Conservation (phyloP, 2,888 invertebrate genomes). For the Caenorhabditis plicata region DNA sequence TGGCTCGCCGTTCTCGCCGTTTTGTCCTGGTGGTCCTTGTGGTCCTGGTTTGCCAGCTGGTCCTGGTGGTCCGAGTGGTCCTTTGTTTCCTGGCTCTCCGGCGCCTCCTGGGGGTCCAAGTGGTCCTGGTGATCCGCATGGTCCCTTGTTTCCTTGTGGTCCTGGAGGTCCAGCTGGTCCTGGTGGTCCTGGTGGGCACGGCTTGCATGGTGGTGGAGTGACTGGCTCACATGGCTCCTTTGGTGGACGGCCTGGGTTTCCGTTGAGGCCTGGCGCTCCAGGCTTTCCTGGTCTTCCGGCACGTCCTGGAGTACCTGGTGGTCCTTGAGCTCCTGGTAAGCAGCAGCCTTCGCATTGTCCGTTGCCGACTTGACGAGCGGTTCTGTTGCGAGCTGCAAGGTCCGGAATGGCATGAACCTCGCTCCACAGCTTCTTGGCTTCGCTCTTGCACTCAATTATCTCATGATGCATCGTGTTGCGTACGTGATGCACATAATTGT, state of each 20-base stretch:
- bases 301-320: slow-evolving; percentile 58
- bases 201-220: slow-evolving; percentile 65
- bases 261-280: slow-evolving; percentile 63
- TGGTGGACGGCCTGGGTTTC: slow-evolving; percentile 63
- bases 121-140: slow-evolving; percentile 45
- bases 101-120: slow-evolving; percentile 38
- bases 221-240: slow-evolving; percentile 60
- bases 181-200: slow-evolving; percentile 56
- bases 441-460: slow-evolving; percentile 49
- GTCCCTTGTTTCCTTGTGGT: slow-evolving; percentile 49
- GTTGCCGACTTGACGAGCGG: slow-evolving; percentile 48
- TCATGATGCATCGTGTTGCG: slow-evolving; percentile 47
- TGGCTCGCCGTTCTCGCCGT: slow-evolving; percentile 33
- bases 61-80: slow-evolving; percentile 43
- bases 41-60: slow-evolving; percentile 42
- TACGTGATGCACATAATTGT: slow-evolving; percentile 55
- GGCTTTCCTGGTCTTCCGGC: slow-evolving; percentile 63
- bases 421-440: slow-evolving; percentile 57
- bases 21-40: slow-evolving; percentile 39
- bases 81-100: slow-evolving; percentile 39
- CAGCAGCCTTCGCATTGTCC: slow-evolving; percentile 53
- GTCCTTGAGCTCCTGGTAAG: slow-evolving; percentile 57
- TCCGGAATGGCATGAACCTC: slow-evolving; percentile 51
- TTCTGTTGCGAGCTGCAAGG: slow-evolving; percentile 46
- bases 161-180: slow-evolving; percentile 51